phyloP scores from a whole-genome alignment of 1,140 invertebrate species.

The Mizuhopecten yessoensis region DNA sequence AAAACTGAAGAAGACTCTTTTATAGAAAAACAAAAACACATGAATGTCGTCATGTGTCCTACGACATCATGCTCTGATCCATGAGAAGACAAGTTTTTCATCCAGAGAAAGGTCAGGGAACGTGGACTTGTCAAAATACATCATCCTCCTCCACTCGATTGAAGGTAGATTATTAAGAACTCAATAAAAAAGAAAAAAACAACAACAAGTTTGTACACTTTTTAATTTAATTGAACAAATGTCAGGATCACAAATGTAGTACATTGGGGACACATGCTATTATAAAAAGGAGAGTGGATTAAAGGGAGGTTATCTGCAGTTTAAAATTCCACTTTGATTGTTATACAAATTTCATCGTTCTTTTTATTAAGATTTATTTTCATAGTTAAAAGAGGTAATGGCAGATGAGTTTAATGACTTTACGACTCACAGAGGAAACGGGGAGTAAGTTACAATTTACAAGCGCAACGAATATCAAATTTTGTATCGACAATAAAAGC shows the following conservation, averaged over 20 bases:
- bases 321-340: background rate
- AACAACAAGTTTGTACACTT: background rate
- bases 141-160: background rate
- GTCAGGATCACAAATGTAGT: background rate
- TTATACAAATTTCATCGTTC: background rate
- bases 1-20: background rate
- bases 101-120: background rate
- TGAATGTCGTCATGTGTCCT: background rate
- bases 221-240: background rate
- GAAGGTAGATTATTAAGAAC: no score
- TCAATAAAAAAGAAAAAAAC: no score
- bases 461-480: no score
- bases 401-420: background rate
- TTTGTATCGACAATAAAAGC: no score
- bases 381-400: background rate
- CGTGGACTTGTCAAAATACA: background rate
- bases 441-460: no score
- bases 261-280: background rate
- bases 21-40: slow-evolving; percentile 34
- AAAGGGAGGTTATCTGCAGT: background rate
- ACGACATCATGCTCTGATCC: background rate
- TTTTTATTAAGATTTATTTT: background rate
- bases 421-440: background rate
- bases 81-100: background rate
- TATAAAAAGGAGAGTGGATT: background rate